These are phyloP conservation scores for Pachydiplax longipennis DNA, from an alignment of 2,888 invertebrate genomes.

Conservation along the genomic window DNA sequence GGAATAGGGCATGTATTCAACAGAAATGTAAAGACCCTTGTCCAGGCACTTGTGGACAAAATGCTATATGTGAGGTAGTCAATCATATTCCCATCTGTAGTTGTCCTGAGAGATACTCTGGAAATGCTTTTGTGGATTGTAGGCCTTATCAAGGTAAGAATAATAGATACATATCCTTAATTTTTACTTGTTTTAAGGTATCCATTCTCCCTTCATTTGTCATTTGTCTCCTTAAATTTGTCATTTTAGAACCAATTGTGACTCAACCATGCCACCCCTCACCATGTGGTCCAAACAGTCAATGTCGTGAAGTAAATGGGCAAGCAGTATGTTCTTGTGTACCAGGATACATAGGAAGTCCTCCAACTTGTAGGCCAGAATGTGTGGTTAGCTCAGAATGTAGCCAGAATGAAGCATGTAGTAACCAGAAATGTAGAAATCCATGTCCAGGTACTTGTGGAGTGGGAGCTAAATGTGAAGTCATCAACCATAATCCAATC, in stretches of 20 bases:
- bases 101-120: constrained; percentile 58
- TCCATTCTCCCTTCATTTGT: too few species aligned
- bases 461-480: constrained; percentile 66
- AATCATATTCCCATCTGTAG: constrained; percentile 69
- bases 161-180: too few species aligned
- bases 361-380: constrained; percentile 61
- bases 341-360: constrained; percentile 59
- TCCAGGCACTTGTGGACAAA: constrained; percentile 60
- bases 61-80: constrained; percentile 58
- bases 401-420: constrained; percentile 66
- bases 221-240: too few species aligned
- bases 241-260: constrained; percentile 49
- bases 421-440: constrained; percentile 70
- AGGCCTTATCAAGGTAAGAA: constrained; percentile 41
- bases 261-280: constrained; percentile 59
- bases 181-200: too few species aligned
- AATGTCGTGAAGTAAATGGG: constrained; percentile 60
- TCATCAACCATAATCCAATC: constrained; percentile 72
- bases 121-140: constrained; percentile 57
- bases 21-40: constrained; percentile 68
- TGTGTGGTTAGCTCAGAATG: constrained; percentile 62
- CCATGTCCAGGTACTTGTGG: constrained; percentile 69
- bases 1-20: constrained; percentile 57
- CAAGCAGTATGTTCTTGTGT: constrained; percentile 62
- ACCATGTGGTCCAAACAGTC: constrained; percentile 64